A percentile compares a stretch with the other conserved stretches of the same genome.
Evolutionary conservation across 2,797 vertebrate genomes (phyloP).

Genomic region (Halcyon chelicuti): DNA sequence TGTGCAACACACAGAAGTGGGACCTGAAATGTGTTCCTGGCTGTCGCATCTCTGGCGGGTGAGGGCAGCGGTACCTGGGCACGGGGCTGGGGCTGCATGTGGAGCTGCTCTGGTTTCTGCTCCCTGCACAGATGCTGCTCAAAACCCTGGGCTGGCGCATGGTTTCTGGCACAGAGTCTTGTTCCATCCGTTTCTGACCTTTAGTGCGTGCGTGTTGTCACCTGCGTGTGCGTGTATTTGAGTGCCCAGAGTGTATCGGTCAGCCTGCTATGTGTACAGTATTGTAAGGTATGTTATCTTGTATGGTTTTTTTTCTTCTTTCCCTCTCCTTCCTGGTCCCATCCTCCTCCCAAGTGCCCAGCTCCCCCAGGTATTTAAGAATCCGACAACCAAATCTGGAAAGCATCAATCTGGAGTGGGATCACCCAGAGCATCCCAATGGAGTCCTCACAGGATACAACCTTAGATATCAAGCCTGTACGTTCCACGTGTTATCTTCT

Average conservation of each 20-base stretch:
- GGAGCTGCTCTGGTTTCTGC: neutral
- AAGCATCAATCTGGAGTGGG: constrained; percentile 89
- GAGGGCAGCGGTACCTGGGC: neutral
- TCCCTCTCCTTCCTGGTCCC: constrained; percentile 23
- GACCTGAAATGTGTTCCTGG: neutral
- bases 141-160: neutral
- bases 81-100: neutral
- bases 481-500: constrained; percentile 4
- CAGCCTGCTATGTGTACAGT: neutral
- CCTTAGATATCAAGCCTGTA: constrained; percentile 90
- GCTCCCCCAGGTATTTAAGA: constrained; percentile 88
- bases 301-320: constrained; percentile 22
- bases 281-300: neutral
- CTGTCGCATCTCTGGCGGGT: neutral
- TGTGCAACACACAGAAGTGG: rapidly evolving
- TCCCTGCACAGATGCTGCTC: neutral
- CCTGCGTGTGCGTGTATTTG: neutral
- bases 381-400: constrained; percentile 87
- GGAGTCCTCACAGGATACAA: constrained; percentile 91
- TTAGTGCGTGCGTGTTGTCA: too few species aligned
- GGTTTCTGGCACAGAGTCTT: neutral
- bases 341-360: constrained; percentile 87
- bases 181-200: neutral
- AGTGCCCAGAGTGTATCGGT: rapidly evolving
- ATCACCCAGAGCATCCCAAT: constrained; percentile 92